Base-by-base conservation (phyloP, 2,888 invertebrate species). In the Margaritifera margaritifera region DNA sequence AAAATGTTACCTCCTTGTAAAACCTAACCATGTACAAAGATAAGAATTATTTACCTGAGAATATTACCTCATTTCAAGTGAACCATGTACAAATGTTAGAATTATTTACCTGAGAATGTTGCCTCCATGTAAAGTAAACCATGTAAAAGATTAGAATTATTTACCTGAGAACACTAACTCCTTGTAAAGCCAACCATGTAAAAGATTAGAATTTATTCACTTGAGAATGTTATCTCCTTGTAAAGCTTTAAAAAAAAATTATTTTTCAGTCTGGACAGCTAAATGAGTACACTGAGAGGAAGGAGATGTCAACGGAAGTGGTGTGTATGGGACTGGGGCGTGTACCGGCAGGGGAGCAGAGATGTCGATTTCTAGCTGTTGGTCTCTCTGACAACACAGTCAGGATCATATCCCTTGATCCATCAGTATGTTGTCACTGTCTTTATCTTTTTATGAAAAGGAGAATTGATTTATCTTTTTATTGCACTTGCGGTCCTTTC, bases 301-400 rank as follows among this genome's bases (percentile, higher is more conserved):
- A 98, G 86, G 96, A 98, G 88, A 94, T 99, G 94, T 95, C 96
- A 8, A 94, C 96, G 0, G 99, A 99, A 90, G 98, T 99, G 0
- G 95, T 99, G 80, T 99, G 99, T 88, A 99, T 99, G 99, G 98
- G 97, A 0, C 91, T 99, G 72, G 98, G 97, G 0, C 95, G 95
- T 66, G 98, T 99, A 0, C 96, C 98, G 0, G 93, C 94, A 2
- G 99, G 99, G 6, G 99, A 99, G 90, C 96, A 97, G 87, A 92
- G 98, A 72, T 96, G 96, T 0, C 94, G 97, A 92, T 99, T 99
- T 88, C 92, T 99, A 82, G 97, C 98, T 72, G 98, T 99, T 51
- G 98, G 98, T 2, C 92, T 99, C 53, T 94, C 95, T 65, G 99
- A 99, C 86, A 96, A 96, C 87, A 99, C 99, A 31, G 99, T 99